phyloP scores from a whole-genome alignment of 2,888 invertebrate species.

The Seira ritae region DNA sequence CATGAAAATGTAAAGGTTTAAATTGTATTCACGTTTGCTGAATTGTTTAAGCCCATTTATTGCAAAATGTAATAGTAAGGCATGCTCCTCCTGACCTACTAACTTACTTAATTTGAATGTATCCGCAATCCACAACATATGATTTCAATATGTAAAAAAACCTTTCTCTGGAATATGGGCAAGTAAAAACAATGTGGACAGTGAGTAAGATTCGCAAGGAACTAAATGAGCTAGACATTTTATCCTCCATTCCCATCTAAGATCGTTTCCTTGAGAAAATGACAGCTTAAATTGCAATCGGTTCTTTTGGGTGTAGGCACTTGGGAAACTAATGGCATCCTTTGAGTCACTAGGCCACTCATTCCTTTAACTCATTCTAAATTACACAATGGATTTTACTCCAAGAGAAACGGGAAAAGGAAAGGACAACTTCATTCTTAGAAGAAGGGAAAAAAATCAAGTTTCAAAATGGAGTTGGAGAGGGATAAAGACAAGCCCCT shows the following conservation, averaged over 20 bases:
- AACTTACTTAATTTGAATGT: neutral
- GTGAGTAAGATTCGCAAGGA: no score
- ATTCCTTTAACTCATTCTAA: neutral
- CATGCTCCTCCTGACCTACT: neutral
- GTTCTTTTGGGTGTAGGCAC: neutral
- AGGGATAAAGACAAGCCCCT: conserved; percentile 15
- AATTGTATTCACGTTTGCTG: no score
- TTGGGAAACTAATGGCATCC: neutral
- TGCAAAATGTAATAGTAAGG: no score
- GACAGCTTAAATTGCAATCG: conserved; percentile 11
- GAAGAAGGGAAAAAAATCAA: neutral
- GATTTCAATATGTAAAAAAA: no score
- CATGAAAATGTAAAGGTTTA: no score
- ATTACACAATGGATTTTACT: conserved; percentile 2
- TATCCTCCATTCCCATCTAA: neutral
- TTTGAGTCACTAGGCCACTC: neutral
- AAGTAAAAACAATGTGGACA: no score
- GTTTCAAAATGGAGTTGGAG: conserved; percentile 8
- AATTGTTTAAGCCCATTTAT: no score
- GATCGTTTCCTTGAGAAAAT: conserved; percentile 4
- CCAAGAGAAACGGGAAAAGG: neutral
- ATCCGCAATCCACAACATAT: no score
- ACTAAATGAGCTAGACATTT: no score
- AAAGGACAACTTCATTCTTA: conserved; percentile 1
- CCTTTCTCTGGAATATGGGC: no score